Evolutionary conservation across 2,888 invertebrate species (phyloP), one percentile per base, ranked within the genome.

Genomic region (Peribatodes rhomboidaria): DNA sequence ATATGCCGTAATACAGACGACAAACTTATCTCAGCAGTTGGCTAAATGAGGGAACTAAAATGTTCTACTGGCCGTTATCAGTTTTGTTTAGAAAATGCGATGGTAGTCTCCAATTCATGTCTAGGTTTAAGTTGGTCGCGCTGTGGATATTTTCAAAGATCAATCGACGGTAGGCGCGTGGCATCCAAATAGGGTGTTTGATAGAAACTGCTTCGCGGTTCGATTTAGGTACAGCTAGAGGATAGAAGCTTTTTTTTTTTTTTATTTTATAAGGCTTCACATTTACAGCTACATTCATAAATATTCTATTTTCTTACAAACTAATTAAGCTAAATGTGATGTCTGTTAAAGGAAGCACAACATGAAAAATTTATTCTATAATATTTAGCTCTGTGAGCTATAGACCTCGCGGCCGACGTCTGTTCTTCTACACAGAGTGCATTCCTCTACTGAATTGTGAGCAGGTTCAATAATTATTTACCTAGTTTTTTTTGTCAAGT

Each of bases 1-100:
- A 58, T 58, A 47, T 39, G 39, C 39, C 49, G 35, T 58, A 58
- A 58, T 58, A 16, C 11, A n/a, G 31, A 46, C 16, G 9, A 4
- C 27, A 44, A 39, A 14, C 6, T 39, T n/a, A 14, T 39, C 11
- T 35, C 6, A 7, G 11, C 35, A 9, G 10, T 35, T 1, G 10
- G 11, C 9, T 1, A 35, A 8, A 35, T 35, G 35, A 11, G 35
- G 6, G 35, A 27, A 27, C 27, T 27, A 27, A 27, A 27, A 2
- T 4, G 6, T 9, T 9, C 3, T 7, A 35, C 11, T 35, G 1
- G 9, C 11, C 1, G 9, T 7, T 1, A 8, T 35, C 35, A 35
- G 35, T 35, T n/a, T 3, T 9, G 8, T 9, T 35, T 16, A 16
- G n/a, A 4, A 37, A 37, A 37, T 37, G 6, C 27, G 27, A 27